A percentile compares a stretch with the other conserved stretches of the same genome.
phyloP scores from a whole-genome alignment of 2,113 vertebrate species.

The Muscicapa adusta region DNA sequence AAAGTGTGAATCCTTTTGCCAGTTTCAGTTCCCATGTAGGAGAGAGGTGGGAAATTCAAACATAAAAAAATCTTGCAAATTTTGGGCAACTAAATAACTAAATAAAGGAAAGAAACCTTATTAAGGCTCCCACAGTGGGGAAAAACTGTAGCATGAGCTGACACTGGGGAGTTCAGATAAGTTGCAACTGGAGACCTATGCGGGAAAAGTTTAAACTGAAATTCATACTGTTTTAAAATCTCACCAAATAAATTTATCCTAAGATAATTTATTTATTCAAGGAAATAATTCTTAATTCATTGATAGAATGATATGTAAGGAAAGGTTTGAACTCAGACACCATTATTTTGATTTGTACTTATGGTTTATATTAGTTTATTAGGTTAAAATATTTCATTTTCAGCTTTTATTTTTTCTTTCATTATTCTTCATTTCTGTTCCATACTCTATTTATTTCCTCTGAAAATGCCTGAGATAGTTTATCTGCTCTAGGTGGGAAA shows the following conservation, averaged over 20 bases:
- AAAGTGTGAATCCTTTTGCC: not conserved
- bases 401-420: not conserved
- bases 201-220: not conserved
- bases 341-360: not conserved
- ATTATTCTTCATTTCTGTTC: not conserved
- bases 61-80: not conserved
- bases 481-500: not conserved
- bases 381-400: not conserved
- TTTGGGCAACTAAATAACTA: not conserved
- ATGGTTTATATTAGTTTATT: not conserved
- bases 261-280: not conserved
- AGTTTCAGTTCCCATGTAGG: not conserved
- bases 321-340: not conserved
- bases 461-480: not conserved
- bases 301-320: not conserved
- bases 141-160: not conserved
- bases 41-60: not conserved
- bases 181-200: not conserved
- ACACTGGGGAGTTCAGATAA: not conserved
- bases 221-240: not conserved
- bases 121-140: not conserved
- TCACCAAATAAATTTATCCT: not conserved
- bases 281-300: not conserved
- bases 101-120: not conserved
- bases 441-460: not conserved